phyloP scores from a whole-genome alignment of 2,797 vertebrate genomes.

The Sebastes oblongus region DNA sequence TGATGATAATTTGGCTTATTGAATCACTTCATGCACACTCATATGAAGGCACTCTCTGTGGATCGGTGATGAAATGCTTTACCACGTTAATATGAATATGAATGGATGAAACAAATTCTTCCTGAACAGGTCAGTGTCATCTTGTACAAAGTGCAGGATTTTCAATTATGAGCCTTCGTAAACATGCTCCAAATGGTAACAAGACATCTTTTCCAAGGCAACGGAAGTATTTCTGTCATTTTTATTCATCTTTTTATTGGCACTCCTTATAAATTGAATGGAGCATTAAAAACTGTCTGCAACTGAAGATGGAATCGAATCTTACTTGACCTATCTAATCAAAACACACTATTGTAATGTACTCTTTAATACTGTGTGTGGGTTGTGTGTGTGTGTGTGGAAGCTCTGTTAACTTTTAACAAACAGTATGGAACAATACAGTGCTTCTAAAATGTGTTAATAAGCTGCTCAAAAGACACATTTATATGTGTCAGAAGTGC shows the following conservation, averaged over 20 bases:
- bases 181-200: neutral
- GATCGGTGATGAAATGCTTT: neutral
- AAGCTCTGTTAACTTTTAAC: neutral
- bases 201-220: neutral
- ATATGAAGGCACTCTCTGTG: neutral
- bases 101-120: neutral
- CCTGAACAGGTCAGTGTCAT: neutral
- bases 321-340: neutral
- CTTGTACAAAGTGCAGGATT: neutral
- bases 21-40: neutral
- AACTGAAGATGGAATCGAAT: neutral
- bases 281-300: slow-evolving; percentile 5
- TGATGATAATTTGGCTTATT: neutral
- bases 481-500: neutral
- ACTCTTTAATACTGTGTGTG: neutral
- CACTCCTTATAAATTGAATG: slow-evolving; percentile 5
- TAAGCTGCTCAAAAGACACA: neutral
- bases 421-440: neutral
- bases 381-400: neutral
- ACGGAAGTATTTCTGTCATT: neutral
- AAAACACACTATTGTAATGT: slow-evolving; percentile 11
- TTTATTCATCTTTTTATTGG: neutral
- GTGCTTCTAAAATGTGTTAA: neutral
- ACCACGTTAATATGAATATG: neutral
- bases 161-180: neutral